Conservation (phyloP, 2,797 vertebrate species). For the Rhadinocentrus ornatus region DNA sequence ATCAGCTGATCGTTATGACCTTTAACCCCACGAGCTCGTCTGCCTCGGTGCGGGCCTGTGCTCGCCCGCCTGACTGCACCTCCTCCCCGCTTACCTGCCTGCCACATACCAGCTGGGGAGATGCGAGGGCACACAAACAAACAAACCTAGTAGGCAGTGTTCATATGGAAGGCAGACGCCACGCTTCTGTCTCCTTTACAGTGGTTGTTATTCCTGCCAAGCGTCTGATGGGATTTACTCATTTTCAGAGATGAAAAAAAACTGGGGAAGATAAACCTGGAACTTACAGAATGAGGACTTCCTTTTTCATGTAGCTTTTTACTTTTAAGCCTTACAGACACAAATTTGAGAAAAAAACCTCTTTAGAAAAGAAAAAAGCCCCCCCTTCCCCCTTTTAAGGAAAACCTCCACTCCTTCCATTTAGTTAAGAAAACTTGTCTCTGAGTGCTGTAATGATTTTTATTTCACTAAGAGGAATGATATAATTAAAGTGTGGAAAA, state of each 20-base stretch:
- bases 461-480: slow-evolving; percentile 59
- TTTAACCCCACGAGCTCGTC: slow-evolving; percentile 68
- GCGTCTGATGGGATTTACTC: slow-evolving; percentile 33
- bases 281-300: slow-evolving; percentile 20
- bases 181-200: slow-evolving; percentile 28
- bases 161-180: slow-evolving; percentile 49
- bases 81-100: slow-evolving; percentile 57
- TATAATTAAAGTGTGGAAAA: slow-evolving; percentile 71
- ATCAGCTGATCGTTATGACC: slow-evolving; percentile 79
- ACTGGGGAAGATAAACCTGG: not conserved
- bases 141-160: slow-evolving; percentile 51
- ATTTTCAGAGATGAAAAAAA: slow-evolving; percentile 23
- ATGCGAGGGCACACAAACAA: slow-evolving; percentile 59
- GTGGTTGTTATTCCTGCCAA: slow-evolving; percentile 34
- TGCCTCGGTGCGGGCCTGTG: slow-evolving; percentile 31
- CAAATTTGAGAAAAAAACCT: slow-evolving; percentile 18
- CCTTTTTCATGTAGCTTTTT: slow-evolving; percentile 22
- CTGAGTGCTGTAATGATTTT: slow-evolving; percentile 53
- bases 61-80: slow-evolving; percentile 40
- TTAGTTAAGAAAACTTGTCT: slow-evolving; percentile 47
- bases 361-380: not conserved
- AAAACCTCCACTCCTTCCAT: slow-evolving; percentile 38
- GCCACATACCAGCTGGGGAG: slow-evolving; percentile 54
- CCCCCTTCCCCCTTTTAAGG: slow-evolving; percentile 25
- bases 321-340: slow-evolving; percentile 29